A percentile compares a stretch with the other conserved stretches of the same genome.
phyloP scores from a whole-genome alignment of 2,113 vertebrate species.

The Pholis gunnellus region DNA sequence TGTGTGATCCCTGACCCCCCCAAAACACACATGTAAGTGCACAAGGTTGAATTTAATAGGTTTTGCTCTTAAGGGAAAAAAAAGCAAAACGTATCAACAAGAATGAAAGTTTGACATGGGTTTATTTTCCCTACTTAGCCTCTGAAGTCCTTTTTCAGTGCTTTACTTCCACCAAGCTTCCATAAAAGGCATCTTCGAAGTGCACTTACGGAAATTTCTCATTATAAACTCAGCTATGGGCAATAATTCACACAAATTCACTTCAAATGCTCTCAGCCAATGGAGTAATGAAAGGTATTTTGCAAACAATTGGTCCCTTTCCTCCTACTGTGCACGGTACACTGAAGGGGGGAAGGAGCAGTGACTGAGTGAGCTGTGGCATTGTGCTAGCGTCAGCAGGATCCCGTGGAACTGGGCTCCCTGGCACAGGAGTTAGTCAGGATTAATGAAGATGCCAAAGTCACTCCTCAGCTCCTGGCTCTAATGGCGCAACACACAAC shows the following conservation, averaged over 20 bases:
- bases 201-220: slow-evolving; percentile 60
- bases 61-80: slow-evolving; percentile 21
- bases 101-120: slow-evolving; percentile 31
- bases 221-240: slow-evolving; percentile 61
- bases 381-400: slow-evolving; percentile 77
- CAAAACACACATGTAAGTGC: background rate
- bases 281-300: slow-evolving; percentile 73
- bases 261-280: slow-evolving; percentile 64
- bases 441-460: slow-evolving; percentile 80
- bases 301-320: slow-evolving; percentile 71
- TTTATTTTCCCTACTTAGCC: slow-evolving; percentile 34
- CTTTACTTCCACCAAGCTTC: slow-evolving; percentile 35
- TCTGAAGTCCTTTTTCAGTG: background rate
- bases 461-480: slow-evolving; percentile 66
- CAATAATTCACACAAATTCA: slow-evolving; percentile 67
- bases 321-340: slow-evolving; percentile 51
- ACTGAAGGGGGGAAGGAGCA: slow-evolving; percentile 35
- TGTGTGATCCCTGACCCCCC: background rate
- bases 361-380: slow-evolving; percentile 73
- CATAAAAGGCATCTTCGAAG: slow-evolving; percentile 59
- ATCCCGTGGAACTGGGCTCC: slow-evolving; percentile 49
- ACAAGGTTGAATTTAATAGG: slow-evolving; percentile 17
- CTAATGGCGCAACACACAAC: slow-evolving; percentile 70
- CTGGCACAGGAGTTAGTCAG: slow-evolving; percentile 72
- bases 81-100: slow-evolving; percentile 34